These are phyloP conservation scores for Melanotaenia trifasciata DNA, from an alignment of 2,797 vertebrate species.

Conservation along the genomic window DNA sequence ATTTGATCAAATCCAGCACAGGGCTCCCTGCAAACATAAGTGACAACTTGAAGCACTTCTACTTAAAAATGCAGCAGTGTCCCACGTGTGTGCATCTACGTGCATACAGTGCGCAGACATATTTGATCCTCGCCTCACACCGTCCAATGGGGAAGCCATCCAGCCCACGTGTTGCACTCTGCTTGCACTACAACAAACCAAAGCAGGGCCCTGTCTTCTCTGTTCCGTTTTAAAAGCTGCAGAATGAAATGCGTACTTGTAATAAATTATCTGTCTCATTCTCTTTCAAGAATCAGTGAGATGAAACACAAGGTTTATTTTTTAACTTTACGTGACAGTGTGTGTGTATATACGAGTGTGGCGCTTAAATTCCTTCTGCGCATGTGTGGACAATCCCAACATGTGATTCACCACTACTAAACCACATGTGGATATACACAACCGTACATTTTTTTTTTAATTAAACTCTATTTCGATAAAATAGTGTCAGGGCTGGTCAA, in stretches of 20 bases:
- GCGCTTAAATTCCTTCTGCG: constrained; percentile 23
- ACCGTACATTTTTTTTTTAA: constrained; percentile 23
- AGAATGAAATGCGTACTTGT: too few species aligned
- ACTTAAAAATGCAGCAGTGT: background rate
- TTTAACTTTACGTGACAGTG: too few species aligned
- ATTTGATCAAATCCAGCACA: background rate
- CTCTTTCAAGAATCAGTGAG: too few species aligned
- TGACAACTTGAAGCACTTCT: constrained; percentile 1
- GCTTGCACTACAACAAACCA: constrained; percentile 68
- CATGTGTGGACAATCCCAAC: constrained; percentile 54
- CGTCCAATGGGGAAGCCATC: constrained; percentile 40
- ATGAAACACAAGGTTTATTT: too few species aligned
- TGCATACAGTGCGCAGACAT: constrained; percentile 67
- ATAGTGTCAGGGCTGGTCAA: background rate
- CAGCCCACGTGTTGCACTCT: constrained; percentile 68
- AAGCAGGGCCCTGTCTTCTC: background rate
- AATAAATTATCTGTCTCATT: too few species aligned
- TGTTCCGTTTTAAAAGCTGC: background rate
- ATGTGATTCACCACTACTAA: constrained; percentile 55
- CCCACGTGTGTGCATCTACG: constrained; percentile 69
- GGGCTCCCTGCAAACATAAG: fast-evolving
- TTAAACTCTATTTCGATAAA: constrained; percentile 1
- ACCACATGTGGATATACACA: constrained; percentile 56
- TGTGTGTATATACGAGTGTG: too few species aligned
- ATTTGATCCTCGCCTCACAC: constrained; percentile 67